Evolutionary conservation across 2,888 invertebrate genomes (phyloP).

Genomic region (Agrochola litura): DNA sequence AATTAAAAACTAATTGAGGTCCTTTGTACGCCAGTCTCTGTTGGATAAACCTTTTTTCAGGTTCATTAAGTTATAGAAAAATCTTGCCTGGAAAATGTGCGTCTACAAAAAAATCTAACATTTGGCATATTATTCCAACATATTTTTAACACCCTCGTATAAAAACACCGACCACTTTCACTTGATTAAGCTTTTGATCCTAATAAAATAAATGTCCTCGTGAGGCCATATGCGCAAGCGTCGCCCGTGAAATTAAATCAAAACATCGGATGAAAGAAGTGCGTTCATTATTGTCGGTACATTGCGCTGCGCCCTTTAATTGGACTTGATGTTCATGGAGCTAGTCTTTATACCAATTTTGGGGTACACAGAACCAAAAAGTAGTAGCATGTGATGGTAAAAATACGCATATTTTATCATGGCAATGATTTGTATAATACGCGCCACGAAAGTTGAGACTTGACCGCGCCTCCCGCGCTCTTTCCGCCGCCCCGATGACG

Average conservation of each 20-base stretch:
- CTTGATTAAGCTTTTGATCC: conserved; percentile 61
- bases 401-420: neutral
- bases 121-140: conserved; percentile 13
- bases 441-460: too few species aligned
- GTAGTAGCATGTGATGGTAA: neutral
- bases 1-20: neutral
- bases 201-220: conserved; percentile 61
- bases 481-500: too few species aligned
- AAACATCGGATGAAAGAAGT: conserved; percentile 59
- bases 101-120: neutral
- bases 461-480: too few species aligned
- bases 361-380: neutral
- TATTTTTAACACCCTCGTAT: conserved; percentile 43
- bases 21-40: neutral
- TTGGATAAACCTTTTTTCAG: too few species aligned
- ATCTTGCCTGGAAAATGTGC: neutral
- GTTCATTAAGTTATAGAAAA: neutral
- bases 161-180: conserved; percentile 55
- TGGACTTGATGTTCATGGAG: conserved; percentile 28
- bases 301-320: conserved; percentile 55
- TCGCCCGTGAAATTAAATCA: conserved; percentile 66
- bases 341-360: neutral
- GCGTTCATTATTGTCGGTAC: conserved; percentile 62
- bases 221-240: conserved; percentile 66
- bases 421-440: neutral